A percentile compares a stretch with the other conserved stretches of the same genome.
phyloP scores from a whole-genome alignment of 1,140 invertebrate genomes.

The Hycleus cichorii region DNA sequence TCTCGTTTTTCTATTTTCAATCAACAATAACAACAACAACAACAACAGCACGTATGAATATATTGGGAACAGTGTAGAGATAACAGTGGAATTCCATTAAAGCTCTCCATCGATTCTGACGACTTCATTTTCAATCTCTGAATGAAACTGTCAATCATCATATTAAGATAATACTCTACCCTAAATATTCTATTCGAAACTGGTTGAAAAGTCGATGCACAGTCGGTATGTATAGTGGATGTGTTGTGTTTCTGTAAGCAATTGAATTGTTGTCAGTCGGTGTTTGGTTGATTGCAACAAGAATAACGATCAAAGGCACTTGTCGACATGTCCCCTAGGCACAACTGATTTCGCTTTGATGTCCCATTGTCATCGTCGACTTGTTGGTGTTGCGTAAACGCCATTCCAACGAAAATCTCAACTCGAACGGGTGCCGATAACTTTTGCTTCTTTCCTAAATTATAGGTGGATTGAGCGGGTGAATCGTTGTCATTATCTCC shows the following conservation, averaged over 20 bases:
- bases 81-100: slow-evolving; percentile 30
- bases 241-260: slow-evolving; percentile 18
- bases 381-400: neutral
- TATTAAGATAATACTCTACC: slow-evolving; percentile 28
- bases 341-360: slow-evolving; percentile 12
- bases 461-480: slow-evolving; percentile 5
- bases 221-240: no score
- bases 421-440: no score
- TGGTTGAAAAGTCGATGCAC: no score
- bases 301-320: slow-evolving; percentile 14
- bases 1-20: no score
- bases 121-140: slow-evolving; percentile 17
- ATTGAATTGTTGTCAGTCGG: slow-evolving; percentile 24
- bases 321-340: neutral
- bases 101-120: neutral
- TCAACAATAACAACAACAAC: neutral
- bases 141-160: slow-evolving; percentile 30
- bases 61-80: neutral
- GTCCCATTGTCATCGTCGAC: slow-evolving; percentile 1
- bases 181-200: neutral
- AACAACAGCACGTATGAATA: neutral
- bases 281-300: slow-evolving; percentile 9
- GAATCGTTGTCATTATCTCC: slow-evolving; percentile 2
- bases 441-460: no score
- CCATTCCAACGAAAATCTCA: no score